Conservation (phyloP, 92 coral and sea anemone species). For the Pocillopora meandrina region DNA sequence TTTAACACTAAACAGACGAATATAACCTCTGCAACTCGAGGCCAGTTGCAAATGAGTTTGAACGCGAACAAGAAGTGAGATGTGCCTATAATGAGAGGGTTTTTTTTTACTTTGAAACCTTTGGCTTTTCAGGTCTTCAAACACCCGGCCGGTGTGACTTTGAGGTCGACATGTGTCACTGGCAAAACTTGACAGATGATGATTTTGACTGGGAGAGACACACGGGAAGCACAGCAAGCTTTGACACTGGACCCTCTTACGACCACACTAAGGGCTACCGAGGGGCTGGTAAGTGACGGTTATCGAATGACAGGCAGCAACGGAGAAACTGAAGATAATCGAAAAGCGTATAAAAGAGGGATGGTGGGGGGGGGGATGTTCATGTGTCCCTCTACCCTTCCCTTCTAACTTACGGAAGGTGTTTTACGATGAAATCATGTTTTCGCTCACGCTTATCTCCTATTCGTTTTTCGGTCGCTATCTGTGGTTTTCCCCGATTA, state of each 20-base stretch:
- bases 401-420: no score
- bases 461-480: no score
- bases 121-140: conserved; percentile 45
- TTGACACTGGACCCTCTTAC: conserved; percentile 71
- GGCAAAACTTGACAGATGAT: conserved; percentile 80
- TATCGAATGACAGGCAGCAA: not conserved
- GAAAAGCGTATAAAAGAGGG: no score
- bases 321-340: not conserved
- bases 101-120: not conserved
- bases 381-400: no score
- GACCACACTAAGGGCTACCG: conserved; percentile 88
- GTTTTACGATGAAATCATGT: no score
- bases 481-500: no score
- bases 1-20: not conserved
- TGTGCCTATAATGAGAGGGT: not conserved
- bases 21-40: not conserved
- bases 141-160: conserved; percentile 87
- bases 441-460: no score
- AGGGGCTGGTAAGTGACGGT: conserved; percentile 39
- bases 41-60: not conserved
- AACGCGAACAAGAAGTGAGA: not conserved
- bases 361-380: no score
- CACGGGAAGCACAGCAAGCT: conserved; percentile 59
- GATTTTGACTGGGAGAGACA: conserved; percentile 77
- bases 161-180: conserved; percentile 73